Percentiles rank a stretch among this genome's conserved stretches.
Conservation (phyloP, 2,888 invertebrate genomes). For the Agrochola lychnidis region DNA sequence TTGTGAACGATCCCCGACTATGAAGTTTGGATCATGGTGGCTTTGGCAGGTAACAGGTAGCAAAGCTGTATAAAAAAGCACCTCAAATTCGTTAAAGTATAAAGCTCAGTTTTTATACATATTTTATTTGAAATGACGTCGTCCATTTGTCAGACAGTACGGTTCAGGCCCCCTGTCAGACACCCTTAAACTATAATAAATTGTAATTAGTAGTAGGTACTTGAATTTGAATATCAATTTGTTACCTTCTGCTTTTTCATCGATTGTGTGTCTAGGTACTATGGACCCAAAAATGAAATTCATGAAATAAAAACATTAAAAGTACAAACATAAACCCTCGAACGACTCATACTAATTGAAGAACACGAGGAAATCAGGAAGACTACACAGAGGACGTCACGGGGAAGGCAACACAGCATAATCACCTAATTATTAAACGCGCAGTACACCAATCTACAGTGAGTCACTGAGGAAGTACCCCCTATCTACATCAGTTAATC, state of each 20-base stretch:
- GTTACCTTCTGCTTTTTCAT: background rate
- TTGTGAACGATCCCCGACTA: too few species aligned
- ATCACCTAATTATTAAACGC: constrained; percentile 36
- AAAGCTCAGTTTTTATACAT: too few species aligned
- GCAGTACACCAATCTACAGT: constrained; percentile 46
- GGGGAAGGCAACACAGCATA: constrained; percentile 27
- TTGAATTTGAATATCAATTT: too few species aligned
- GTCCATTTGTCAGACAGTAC: too few species aligned
- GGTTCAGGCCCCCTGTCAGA: too few species aligned
- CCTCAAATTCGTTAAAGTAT: too few species aligned
- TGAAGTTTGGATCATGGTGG: too few species aligned
- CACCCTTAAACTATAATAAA: too few species aligned
- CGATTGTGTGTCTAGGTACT: background rate
- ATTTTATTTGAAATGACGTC: too few species aligned
- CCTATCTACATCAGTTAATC: constrained; percentile 67
- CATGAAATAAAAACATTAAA: background rate
- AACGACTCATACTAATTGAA: constrained; percentile 11
- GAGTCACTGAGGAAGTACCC: constrained; percentile 72
- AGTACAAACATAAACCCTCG: constrained; percentile 15
- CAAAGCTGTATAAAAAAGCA: too few species aligned
- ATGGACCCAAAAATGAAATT: background rate
- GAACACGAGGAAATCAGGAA: constrained; percentile 24
- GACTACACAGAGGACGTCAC: background rate
- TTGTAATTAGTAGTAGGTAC: too few species aligned
- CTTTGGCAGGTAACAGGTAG: too few species aligned